These are phyloP conservation scores for Myiagra hebetior DNA, from an alignment of 2,113 vertebrate species.

Conservation along the genomic window DNA sequence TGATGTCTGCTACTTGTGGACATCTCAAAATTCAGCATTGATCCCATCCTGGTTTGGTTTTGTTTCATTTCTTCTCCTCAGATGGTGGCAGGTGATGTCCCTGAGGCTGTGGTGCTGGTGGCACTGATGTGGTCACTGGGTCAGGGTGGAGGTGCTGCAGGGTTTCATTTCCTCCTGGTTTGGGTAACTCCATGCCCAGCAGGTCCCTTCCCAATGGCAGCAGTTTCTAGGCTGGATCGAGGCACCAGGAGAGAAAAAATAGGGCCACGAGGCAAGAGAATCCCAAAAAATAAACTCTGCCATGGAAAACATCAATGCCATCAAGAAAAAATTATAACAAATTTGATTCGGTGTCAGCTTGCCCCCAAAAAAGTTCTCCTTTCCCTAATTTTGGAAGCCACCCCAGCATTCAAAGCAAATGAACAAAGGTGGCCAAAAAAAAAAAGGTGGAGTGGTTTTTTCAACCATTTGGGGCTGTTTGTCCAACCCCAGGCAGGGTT, in stretches of 20 bases:
- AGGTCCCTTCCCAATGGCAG: neutral
- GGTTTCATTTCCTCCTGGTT: neutral
- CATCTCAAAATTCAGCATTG: neutral
- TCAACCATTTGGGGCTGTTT: neutral
- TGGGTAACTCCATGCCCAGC: neutral
- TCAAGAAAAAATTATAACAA: neutral
- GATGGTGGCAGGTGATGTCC: neutral
- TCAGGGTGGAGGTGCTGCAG: neutral
- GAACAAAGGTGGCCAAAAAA: neutral
- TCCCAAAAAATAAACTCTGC: neutral
- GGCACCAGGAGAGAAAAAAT: neutral
- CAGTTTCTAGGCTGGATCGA: neutral
- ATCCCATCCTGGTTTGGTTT: neutral
- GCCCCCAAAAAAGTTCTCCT: rapidly evolving
- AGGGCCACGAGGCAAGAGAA: neutral
- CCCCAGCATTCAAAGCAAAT: neutral
- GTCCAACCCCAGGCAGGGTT: neutral
- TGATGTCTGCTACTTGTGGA: rapidly evolving
- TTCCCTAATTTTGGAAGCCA: neutral
- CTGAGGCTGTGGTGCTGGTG: neutral
- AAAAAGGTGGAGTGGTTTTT: neutral
- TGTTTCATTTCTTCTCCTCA: neutral
- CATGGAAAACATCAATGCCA: neutral
- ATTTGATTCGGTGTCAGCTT: neutral
- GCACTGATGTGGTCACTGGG: neutral